Conservation (phyloP, 2,888 invertebrate species). For the Cryptus viduatorius region DNA sequence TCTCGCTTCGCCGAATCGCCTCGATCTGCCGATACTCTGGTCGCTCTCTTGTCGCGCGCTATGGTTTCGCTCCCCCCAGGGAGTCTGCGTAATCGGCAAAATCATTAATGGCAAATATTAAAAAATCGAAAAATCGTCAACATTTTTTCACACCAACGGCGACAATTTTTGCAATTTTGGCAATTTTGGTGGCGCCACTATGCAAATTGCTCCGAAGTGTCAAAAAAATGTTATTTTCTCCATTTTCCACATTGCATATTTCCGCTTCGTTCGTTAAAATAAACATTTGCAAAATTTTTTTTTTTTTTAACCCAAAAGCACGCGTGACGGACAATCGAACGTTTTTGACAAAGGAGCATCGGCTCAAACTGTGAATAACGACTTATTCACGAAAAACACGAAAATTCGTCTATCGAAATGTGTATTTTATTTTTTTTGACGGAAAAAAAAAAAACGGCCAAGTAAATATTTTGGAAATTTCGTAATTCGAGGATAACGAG, state of each 20-base stretch:
- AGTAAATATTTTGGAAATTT: neutral
- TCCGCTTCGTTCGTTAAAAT: neutral
- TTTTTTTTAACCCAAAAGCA: no score
- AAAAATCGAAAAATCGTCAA: neutral
- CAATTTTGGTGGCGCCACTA: neutral
- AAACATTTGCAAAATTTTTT: no score
- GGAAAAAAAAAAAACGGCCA: neutral
- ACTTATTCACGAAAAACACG: neutral
- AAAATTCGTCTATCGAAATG: no score
- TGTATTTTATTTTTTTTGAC: neutral
- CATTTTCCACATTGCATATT: no score
- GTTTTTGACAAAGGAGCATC: slow-evolving; percentile 8
- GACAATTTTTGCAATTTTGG: slow-evolving; percentile 24
- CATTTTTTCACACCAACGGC: neutral
- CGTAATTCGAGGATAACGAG: neutral
- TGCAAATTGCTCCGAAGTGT: neutral
- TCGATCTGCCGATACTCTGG: slow-evolving; percentile 54
- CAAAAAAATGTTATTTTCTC: no score
- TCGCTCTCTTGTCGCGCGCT: slow-evolving; percentile 40
- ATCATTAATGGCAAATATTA: neutral
- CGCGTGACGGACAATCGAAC: neutral
- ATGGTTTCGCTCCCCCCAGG: slow-evolving; percentile 71
- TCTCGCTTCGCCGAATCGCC: slow-evolving; percentile 56
- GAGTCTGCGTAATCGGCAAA: slow-evolving; percentile 56
- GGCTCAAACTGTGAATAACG: neutral